These are phyloP conservation scores for Pelusios castaneus DNA, from an alignment of 2,113 vertebrate genomes.

Conservation along the genomic window DNA sequence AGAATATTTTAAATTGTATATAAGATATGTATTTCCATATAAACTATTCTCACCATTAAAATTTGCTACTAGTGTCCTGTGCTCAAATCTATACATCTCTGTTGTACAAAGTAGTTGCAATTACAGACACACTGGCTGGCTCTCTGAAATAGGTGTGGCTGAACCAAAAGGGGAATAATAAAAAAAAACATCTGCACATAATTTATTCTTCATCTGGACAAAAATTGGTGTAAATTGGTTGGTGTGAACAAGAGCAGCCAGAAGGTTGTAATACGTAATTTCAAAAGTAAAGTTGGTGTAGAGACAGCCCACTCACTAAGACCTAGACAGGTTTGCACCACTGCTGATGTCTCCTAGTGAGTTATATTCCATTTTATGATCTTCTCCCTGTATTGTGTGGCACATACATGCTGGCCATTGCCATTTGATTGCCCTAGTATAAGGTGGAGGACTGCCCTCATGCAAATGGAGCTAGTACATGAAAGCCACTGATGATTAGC, in stretches of 20 bases:
- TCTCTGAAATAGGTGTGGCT: too few relatives aligned
- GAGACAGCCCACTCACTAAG: background rate
- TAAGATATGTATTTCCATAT: background rate
- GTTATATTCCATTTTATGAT: background rate
- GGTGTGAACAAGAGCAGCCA: background rate
- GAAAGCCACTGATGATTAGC: background rate
- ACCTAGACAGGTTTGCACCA: too few relatives aligned
- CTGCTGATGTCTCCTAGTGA: background rate
- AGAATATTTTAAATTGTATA: background rate
- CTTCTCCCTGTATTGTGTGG: background rate
- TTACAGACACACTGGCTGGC: too few relatives aligned
- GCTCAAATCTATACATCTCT: too few relatives aligned
- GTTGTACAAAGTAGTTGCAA: too few relatives aligned
- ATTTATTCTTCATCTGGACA: too few relatives aligned
- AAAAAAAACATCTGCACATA: too few relatives aligned
- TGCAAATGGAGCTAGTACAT: background rate
- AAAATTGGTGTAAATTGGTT: too few relatives aligned
- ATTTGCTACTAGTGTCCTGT: too few relatives aligned
- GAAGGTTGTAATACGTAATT: background rate
- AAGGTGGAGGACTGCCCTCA: background rate
- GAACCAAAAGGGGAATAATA: too few relatives aligned
- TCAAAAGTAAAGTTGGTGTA: background rate
- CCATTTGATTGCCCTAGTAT: accelerated
- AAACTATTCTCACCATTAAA: background rate
- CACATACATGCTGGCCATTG: background rate